A percentile compares a stretch with the other conserved stretches of the same genome.
Evolutionary conservation across 2,888 invertebrate species (phyloP).

Genomic region (Limnephilus auricula): DNA sequence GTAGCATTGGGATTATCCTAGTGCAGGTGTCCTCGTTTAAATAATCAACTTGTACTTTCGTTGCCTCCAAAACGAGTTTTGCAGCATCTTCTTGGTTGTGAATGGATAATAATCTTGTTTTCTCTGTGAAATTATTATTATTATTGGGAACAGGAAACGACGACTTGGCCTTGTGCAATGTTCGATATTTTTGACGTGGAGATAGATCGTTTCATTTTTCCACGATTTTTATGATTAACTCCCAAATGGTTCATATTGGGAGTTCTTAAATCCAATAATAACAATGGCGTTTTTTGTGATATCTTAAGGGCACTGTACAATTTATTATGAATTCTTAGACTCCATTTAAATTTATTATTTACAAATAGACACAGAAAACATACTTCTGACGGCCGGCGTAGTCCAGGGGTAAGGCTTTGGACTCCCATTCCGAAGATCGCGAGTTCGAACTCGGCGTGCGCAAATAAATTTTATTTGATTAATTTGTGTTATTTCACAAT

Average conservation of each 20-base stretch:
- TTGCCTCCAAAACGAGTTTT: slow-evolving; percentile 23
- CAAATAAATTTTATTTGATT: no score
- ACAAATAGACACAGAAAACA: no score
- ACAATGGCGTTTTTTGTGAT: not conserved
- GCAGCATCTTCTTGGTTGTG: not conserved
- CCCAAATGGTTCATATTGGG: not conserved
- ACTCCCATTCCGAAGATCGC: no score
- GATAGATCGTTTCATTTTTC: not conserved
- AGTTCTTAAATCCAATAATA: not conserved
- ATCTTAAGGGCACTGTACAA: no score
- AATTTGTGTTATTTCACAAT: no score
- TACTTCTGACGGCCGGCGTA: no score
- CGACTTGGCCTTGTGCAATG: not conserved
- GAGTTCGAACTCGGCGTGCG: no score
- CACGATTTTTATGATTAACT: not conserved
- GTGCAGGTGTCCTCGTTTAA: not conserved
- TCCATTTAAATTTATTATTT: no score
- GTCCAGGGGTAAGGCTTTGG: no score
- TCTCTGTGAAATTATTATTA: not conserved
- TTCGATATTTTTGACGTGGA: not conserved
- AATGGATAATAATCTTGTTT: slow-evolving; percentile 2
- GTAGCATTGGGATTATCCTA: slow-evolving; percentile 1
- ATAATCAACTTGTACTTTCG: slow-evolving; percentile 40
- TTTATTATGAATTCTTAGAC: no score
- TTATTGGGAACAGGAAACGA: not conserved